Base-by-base conservation (phyloP, 1,140 invertebrate genomes). In the Dysdera silvatica region DNA sequence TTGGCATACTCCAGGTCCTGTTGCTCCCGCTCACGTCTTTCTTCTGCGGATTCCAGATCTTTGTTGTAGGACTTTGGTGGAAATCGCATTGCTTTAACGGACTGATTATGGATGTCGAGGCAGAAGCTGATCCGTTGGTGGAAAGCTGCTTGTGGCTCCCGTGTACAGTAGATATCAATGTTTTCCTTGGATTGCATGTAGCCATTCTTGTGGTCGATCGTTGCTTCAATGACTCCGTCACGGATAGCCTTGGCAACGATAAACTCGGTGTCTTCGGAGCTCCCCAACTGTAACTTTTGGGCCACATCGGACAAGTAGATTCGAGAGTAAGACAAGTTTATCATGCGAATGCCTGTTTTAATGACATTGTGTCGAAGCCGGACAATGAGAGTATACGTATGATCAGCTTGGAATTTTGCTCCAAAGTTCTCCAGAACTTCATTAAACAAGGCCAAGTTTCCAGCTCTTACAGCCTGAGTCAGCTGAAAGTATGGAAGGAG, bases 191-290 rank as follows among this genome's bases (percentile, higher is more conserved):
- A 97, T 65, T 95, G 86, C 85, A 99, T 95, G 71, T 91, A 98
- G 18, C 93, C 91, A 67, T 89, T 87, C 74, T 95, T 91, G 62
- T 95, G 90, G 79, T 98, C 91, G 65, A 99, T 82, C 0, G 85
- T 93, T 0, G 96, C 97, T 77, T 99, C 95, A 75, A 99, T 98
- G 1, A 98, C 95, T 49, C 95, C 93, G 81, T 99, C 97, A 51
- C 94, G 81, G 58, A 99, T 99, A n/a, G 96, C 95, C 80, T 99
- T 99, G 0, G 95, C 94, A 0, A 99, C 95, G 74, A 99, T 97
- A 74, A 96, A 99, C 76, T 99, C 96, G 0, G 95, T 95, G 83
- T 99, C 96, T 73, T 96, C 92, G 3, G 91, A 86, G 10, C 89
- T 95, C 73, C 96, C 94, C 18, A 99, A 78, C 12, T 90, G 87